A percentile compares a stretch with the other conserved stretches of the same genome.
Conservation (phyloP, 2,797 vertebrate species). For the Xerus rutilus region DNA sequence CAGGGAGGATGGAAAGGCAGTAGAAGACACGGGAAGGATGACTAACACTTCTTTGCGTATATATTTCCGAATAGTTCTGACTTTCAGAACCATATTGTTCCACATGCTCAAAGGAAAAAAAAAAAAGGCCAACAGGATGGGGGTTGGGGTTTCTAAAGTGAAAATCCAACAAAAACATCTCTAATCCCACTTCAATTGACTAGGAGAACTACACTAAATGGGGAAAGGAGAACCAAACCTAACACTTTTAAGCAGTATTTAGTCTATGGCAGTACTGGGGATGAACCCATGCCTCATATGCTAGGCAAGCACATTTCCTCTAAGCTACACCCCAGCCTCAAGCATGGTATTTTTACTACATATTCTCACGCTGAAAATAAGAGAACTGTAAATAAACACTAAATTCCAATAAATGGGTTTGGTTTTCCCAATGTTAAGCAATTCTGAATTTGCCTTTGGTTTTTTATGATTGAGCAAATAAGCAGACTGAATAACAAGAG, state of each 20-base stretch:
- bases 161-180: not conserved
- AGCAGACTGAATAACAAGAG: not conserved
- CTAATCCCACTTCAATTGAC: not conserved
- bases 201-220: not conserved
- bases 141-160: not conserved
- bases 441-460: slow-evolving; percentile 13
- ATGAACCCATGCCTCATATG: too few species aligned
- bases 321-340: too few species aligned
- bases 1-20: not conserved
- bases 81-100: not conserved
- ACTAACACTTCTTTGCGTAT: not conserved
- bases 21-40: not conserved
- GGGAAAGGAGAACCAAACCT: not conserved
- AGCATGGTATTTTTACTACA: not conserved
- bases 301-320: too few species aligned
- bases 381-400: not conserved
- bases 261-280: too few species aligned
- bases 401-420: not conserved
- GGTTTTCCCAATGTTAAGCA: not conserved
- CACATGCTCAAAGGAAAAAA: not conserved
- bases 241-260: not conserved
- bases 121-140: not conserved
- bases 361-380: not conserved
- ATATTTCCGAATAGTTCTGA: not conserved
- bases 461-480: not conserved